Conservation (phyloP, 1,140 invertebrate species). For the Diabrotica virgifera region DNA sequence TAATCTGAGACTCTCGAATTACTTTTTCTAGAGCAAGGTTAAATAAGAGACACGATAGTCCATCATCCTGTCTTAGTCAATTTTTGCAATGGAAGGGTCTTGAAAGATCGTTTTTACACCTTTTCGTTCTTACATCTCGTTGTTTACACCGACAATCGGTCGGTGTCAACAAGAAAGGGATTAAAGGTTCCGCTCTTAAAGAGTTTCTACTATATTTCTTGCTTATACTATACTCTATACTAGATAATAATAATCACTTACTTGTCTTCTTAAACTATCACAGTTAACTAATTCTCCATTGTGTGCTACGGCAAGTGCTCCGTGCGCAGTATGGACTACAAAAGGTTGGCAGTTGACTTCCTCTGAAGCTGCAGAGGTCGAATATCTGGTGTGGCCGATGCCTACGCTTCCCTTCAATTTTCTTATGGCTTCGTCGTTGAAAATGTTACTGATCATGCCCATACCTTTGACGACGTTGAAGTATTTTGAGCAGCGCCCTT, state of each 20-base stretch:
- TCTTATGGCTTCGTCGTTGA: slow-evolving; percentile 84
- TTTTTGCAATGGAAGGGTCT: no score
- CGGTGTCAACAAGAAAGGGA: no score
- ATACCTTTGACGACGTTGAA: slow-evolving; percentile 88
- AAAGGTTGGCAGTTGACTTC: slow-evolving; percentile 95
- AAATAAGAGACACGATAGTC: no score
- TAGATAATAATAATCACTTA: slow-evolving; percentile 43
- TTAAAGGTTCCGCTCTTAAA: no score
- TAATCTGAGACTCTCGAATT: no score
- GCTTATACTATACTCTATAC: no score
- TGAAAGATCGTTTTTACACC: no score
- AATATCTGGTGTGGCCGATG: slow-evolving; percentile 95
- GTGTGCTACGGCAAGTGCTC: slow-evolving; percentile 90
- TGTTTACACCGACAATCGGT: no score
- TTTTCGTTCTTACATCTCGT: no score
- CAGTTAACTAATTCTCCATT: slow-evolving; percentile 99
- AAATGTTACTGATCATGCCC: slow-evolving; percentile 92
- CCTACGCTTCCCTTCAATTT: slow-evolving; percentile 89
- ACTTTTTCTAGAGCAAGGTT: no score
- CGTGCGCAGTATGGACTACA: slow-evolving; percentile 93
- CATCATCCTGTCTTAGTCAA: no score
- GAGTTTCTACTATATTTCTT: no score
- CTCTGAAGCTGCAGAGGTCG: slow-evolving; percentile 90
- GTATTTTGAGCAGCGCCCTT: slow-evolving; percentile 68
- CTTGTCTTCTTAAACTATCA: slow-evolving; percentile 79